These are phyloP conservation scores for Chrysaora quinquecirrha DNA, from an alignment of 30 jellyfish, hydroid and myxozoan genomes.

Conservation along the genomic window DNA sequence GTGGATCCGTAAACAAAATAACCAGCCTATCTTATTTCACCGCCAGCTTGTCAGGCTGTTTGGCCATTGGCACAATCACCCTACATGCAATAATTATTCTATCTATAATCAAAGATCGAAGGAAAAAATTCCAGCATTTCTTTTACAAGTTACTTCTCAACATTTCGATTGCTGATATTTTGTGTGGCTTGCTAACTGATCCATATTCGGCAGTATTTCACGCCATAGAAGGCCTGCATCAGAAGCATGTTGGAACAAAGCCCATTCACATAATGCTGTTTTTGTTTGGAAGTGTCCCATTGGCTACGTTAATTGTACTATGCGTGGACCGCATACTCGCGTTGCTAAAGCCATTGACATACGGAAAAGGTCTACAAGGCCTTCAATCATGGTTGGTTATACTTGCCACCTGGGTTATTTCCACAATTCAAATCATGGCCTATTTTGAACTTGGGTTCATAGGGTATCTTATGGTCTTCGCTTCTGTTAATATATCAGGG, in stretches of 20 bases:
- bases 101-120: conserved; percentile 22
- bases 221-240: conserved; percentile 19
- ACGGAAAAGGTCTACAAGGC: conserved; percentile 32
- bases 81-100: conserved; percentile 9
- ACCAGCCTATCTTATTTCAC: conserved; percentile 11
- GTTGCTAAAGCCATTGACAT: conserved; percentile 12
- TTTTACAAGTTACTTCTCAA: conserved; percentile 26
- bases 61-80: conserved; percentile 2
- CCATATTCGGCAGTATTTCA: conserved; percentile 25
- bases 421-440: conserved; percentile 15
- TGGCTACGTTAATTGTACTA: conserved; percentile 29
- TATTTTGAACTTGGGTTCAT: conserved; percentile 24
- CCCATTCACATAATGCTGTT: conserved; percentile 20
- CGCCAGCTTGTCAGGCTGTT: not conserved
- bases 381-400: conserved; percentile 16
- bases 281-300: conserved; percentile 33
- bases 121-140: conserved; percentile 21
- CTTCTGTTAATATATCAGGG: conserved; percentile 30
- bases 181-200: conserved; percentile 32
- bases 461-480: conserved; percentile 24
- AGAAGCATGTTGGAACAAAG: conserved; percentile 12
- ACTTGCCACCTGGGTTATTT: conserved; percentile 21
- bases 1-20: conserved; percentile 21
- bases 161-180: conserved; percentile 30
- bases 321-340: conserved; percentile 37